Conservation (phyloP, 1,140 invertebrate genomes). For the Drusus annulatus region DNA sequence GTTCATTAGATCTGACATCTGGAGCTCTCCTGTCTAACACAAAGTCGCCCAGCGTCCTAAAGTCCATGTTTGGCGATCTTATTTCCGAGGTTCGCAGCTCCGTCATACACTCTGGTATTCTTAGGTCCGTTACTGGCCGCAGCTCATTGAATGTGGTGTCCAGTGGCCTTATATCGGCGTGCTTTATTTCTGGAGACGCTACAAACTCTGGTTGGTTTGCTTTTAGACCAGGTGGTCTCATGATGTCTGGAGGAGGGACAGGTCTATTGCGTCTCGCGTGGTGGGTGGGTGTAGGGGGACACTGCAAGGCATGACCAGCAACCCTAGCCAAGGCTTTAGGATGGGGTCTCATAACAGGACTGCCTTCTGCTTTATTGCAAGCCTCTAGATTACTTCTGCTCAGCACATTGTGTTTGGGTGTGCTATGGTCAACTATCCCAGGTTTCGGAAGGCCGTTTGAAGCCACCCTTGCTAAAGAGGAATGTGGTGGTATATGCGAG, state of each 20-base stretch:
- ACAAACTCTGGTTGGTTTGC: slow-evolving; percentile 67
- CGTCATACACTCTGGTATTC: slow-evolving; percentile 69
- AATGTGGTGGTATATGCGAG: slow-evolving; percentile 60
- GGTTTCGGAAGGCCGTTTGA: slow-evolving; percentile 62
- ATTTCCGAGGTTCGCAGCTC: slow-evolving; percentile 70
- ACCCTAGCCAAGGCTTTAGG: slow-evolving; percentile 73
- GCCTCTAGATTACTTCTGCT: slow-evolving; percentile 53
- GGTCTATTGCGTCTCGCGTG: slow-evolving; percentile 78
- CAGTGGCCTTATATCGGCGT: slow-evolving; percentile 62
- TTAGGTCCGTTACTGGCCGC: slow-evolving; percentile 63
- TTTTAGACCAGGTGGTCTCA: slow-evolving; percentile 68
- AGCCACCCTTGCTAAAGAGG: slow-evolving; percentile 62
- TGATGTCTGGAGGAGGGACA: slow-evolving; percentile 64
- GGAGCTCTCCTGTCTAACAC: slow-evolving; percentile 59
- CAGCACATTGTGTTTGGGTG: slow-evolving; percentile 61
- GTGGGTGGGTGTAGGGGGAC: slow-evolving; percentile 88
- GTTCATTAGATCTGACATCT: slow-evolving; percentile 58
- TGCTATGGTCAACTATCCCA: slow-evolving; percentile 60
- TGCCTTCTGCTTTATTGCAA: slow-evolving; percentile 60
- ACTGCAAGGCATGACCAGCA: slow-evolving; percentile 69
- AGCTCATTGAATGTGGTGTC: slow-evolving; percentile 61
- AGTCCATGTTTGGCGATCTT: slow-evolving; percentile 70
- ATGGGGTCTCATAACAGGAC: slow-evolving; percentile 71
- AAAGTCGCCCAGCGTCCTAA: slow-evolving; percentile 60
- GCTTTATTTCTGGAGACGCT: slow-evolving; percentile 62